These are phyloP conservation scores for Trissolcus basalis DNA, from an alignment of 1,140 invertebrate genomes.

Conservation along the genomic window DNA sequence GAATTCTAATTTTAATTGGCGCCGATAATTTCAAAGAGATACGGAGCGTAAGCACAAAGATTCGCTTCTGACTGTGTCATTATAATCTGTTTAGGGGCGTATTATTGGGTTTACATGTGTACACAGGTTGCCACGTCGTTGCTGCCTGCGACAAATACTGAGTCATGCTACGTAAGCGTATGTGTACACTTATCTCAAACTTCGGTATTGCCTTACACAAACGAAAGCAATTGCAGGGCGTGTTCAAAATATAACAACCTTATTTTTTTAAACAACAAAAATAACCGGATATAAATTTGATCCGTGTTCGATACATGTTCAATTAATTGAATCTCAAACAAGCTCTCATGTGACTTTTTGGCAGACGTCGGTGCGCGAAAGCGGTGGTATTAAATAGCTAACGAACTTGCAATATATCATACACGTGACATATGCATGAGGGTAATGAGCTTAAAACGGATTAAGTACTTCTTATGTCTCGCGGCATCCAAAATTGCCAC, in stretches of 20 bases:
- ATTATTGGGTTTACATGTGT: slow-evolving; percentile 54
- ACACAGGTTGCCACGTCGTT: slow-evolving; percentile 43
- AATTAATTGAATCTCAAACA: too few species aligned
- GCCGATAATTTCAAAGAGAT: slow-evolving; percentile 50
- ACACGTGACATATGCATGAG: too few species aligned
- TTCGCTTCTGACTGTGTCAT: slow-evolving; percentile 53
- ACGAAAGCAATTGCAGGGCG: too few species aligned
- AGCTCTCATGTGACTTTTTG: too few species aligned
- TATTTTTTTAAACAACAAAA: too few species aligned
- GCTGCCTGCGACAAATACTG: slow-evolving; percentile 51
- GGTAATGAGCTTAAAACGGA: too few species aligned
- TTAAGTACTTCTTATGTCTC: slow-evolving; percentile 26
- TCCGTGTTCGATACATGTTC: too few species aligned
- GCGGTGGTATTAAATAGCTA: not conserved
- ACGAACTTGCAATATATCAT: too few species aligned
- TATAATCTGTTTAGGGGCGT: slow-evolving; percentile 68
- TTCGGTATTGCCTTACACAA: slow-evolving; percentile 9
- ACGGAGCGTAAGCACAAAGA: slow-evolving; percentile 45
- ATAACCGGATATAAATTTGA: too few species aligned
- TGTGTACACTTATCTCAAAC: slow-evolving; percentile 56
- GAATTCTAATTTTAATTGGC: slow-evolving; percentile 48
- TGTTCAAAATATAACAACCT: too few species aligned
- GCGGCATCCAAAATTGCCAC: slow-evolving; percentile 30
- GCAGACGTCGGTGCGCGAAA: too few species aligned
- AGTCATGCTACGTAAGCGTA: slow-evolving; percentile 68